These are phyloP conservation scores for Ophraella communa DNA, from an alignment of 2,888 invertebrate genomes.

Conservation along the genomic window DNA sequence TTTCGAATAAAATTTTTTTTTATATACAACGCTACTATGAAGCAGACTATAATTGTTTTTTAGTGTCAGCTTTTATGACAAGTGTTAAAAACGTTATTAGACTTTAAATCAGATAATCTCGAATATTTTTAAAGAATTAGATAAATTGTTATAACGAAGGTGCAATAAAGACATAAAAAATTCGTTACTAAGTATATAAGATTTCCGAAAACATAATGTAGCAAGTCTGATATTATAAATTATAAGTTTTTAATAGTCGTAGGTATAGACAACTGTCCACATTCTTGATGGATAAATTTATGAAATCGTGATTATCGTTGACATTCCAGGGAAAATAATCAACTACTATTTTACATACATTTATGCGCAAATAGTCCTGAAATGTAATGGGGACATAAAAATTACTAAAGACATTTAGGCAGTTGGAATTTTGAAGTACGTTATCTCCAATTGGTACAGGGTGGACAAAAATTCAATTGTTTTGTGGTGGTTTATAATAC, in stretches of 20 bases:
- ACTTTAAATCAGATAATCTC: conserved; percentile 14
- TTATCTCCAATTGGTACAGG: too few species aligned
- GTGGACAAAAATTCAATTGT: too few species aligned
- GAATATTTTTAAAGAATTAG: conserved; percentile 19
- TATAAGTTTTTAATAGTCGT: conserved; percentile 6
- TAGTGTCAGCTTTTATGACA: conserved; percentile 10
- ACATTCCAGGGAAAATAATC: too few species aligned
- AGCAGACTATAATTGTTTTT: conserved; percentile 7
- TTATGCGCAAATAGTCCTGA: too few species aligned
- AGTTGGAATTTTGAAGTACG: too few species aligned
- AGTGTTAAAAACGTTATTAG: conserved; percentile 22
- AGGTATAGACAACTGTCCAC: neutral
- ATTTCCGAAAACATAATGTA: conserved; percentile 8
- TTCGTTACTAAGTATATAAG: conserved; percentile 10
- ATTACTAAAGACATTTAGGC: too few species aligned
- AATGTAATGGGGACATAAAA: too few species aligned
- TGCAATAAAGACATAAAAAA: conserved; percentile 23
- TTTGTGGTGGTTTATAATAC: too few species aligned
- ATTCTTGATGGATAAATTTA: neutral
- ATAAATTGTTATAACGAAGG: conserved; percentile 9
- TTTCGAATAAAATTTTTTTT: conserved; percentile 12
- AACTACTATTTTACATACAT: too few species aligned
- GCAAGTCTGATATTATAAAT: conserved; percentile 9
- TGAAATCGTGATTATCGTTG: neutral
- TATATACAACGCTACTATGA: conserved; percentile 4